Conservation (phyloP, 2,113 vertebrate species). For the Neolamprologus hecqui region DNA sequence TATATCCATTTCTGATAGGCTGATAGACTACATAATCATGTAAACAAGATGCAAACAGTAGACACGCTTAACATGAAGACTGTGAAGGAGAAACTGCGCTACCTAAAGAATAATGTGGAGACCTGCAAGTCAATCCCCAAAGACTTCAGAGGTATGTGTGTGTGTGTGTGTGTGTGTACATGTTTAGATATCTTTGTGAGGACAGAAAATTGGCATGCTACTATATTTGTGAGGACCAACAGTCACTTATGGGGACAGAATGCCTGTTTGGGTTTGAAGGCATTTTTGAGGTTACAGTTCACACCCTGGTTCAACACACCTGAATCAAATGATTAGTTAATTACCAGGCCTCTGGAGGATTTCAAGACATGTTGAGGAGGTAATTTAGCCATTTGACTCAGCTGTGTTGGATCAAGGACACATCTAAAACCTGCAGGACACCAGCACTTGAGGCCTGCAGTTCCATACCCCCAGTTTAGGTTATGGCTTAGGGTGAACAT, state of each 20-base stretch:
- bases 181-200: too few relatives aligned
- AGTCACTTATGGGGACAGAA: not conserved
- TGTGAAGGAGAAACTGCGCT: constrained; percentile 54
- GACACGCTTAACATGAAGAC: constrained; percentile 62
- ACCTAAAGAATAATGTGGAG: constrained; percentile 57
- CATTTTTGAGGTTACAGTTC: not conserved
- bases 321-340: not conserved
- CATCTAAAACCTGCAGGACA: not conserved
- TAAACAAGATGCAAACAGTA: constrained; percentile 30
- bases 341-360: not conserved
- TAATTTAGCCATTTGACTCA: not conserved
- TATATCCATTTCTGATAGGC: constrained; percentile 17
- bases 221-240: not conserved
- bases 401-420: not conserved
- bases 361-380: not conserved
- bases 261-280: not conserved
- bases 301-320: not conserved
- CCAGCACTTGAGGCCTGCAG: not conserved
- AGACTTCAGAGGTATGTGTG: constrained; percentile 51
- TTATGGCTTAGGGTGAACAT: not conserved
- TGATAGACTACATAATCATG: not conserved
- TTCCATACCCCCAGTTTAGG: not conserved
- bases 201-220: too few relatives aligned
- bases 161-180: not conserved
- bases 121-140: constrained; percentile 59